A percentile compares a stretch with the other conserved stretches of the same genome.
Conservation (phyloP, 2,113 vertebrate genomes). For the Pandion haliaetus region DNA sequence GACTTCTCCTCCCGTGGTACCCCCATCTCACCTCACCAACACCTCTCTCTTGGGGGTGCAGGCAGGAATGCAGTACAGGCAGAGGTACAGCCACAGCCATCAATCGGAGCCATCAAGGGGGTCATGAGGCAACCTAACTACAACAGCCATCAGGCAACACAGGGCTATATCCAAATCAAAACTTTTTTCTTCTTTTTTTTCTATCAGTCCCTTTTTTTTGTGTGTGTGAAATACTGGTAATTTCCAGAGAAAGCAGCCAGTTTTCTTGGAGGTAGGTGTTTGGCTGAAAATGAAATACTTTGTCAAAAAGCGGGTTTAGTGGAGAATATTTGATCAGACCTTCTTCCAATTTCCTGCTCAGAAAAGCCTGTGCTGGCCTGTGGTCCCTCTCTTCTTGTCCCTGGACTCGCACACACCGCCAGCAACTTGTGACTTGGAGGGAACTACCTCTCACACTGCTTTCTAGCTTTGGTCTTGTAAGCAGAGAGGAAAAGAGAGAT, state of each 20-base stretch:
- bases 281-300: not conserved
- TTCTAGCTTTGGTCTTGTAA: not conserved
- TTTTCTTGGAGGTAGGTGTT: not conserved
- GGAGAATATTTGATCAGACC: not conserved
- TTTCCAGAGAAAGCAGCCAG: not conserved
- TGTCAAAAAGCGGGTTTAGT: not conserved
- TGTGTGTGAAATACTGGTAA: not conserved
- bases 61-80: not conserved
- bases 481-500: not conserved
- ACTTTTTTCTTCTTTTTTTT: not conserved
- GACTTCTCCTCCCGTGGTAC: not conserved
- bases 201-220: not conserved
- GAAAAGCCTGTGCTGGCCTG: not conserved
- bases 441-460: not conserved
- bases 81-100: not conserved
- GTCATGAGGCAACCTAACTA: not conserved
- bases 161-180: not conserved
- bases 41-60: not conserved
- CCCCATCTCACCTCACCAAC: not conserved
- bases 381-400: not conserved
- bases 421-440: not conserved
- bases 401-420: rapidly evolving
- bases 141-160: not conserved
- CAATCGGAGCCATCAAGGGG: rapidly evolving
- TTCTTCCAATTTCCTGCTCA: not conserved